Conservation (phyloP, 2,797 vertebrate species). For the Toxotes lorentzi region DNA sequence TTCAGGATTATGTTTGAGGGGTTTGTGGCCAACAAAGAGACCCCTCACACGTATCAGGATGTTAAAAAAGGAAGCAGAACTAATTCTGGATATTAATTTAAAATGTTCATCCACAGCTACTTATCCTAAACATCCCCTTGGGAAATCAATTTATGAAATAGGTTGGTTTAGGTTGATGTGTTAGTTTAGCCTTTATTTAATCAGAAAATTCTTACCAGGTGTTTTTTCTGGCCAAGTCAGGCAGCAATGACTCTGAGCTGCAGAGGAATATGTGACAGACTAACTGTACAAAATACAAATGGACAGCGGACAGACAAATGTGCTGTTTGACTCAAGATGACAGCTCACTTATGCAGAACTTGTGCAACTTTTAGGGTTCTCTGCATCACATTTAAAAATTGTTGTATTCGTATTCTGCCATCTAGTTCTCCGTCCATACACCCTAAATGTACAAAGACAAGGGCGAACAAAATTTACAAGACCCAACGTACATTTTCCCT, state of each 20-base stretch:
- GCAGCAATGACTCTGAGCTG: neutral
- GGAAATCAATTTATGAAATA: no score
- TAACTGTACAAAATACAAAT: neutral
- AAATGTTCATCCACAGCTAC: neutral
- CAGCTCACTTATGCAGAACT: neutral
- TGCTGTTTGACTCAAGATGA: neutral
- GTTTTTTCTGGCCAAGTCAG: neutral
- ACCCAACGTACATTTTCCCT: slow-evolving; percentile 54
- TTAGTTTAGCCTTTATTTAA: neutral
- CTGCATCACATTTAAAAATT: neutral
- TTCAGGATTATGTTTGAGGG: no score
- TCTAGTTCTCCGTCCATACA: neutral
- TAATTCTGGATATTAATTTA: no score
- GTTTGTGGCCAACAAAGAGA: no score
- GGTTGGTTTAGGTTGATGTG: no score
- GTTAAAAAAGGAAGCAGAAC: no score
- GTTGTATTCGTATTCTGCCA: neutral
- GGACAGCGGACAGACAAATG: neutral
- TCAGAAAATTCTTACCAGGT: neutral
- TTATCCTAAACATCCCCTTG: neutral
- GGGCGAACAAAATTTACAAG: slow-evolving; percentile 2
- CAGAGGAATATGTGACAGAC: neutral
- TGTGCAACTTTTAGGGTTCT: neutral
- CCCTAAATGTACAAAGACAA: neutral
- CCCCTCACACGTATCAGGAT: no score